These are phyloP conservation scores for Peromyscus californicus DNA, from an alignment of 2,113 vertebrate species.

Conservation along the genomic window DNA sequence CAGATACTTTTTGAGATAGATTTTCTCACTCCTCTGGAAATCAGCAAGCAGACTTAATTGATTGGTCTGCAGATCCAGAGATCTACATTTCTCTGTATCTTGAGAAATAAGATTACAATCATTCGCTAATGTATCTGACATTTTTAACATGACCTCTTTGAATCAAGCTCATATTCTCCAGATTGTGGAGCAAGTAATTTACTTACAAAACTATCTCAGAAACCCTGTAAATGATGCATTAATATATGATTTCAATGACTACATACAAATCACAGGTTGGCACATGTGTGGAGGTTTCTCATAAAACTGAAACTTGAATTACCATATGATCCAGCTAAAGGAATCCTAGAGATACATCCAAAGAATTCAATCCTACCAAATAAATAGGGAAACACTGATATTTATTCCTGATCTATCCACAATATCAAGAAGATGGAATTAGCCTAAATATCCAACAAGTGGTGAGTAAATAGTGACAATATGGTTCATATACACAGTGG, in stretches of 20 bases:
- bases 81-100: not conserved
- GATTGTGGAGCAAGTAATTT: not conserved
- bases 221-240: not conserved
- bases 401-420: not conserved
- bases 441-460: not conserved
- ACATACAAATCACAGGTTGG: not conserved
- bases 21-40: not conserved
- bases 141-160: not conserved
- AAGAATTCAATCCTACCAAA: not conserved
- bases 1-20: not conserved
- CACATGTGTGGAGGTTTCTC: not conserved
- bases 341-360: not conserved
- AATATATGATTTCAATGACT: not conserved
- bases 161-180: not conserved
- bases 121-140: not conserved
- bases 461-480: not conserved
- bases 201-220: not conserved
- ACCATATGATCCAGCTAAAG: not conserved
- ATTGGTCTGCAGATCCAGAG: not conserved
- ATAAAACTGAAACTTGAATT: not conserved
- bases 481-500: not conserved
- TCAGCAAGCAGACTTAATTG: not conserved
- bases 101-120: not conserved
- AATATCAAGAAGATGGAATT: not conserved
- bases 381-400: not conserved